phyloP scores from a whole-genome alignment of 2,888 invertebrate species.

The Agrochola lychnidis region DNA sequence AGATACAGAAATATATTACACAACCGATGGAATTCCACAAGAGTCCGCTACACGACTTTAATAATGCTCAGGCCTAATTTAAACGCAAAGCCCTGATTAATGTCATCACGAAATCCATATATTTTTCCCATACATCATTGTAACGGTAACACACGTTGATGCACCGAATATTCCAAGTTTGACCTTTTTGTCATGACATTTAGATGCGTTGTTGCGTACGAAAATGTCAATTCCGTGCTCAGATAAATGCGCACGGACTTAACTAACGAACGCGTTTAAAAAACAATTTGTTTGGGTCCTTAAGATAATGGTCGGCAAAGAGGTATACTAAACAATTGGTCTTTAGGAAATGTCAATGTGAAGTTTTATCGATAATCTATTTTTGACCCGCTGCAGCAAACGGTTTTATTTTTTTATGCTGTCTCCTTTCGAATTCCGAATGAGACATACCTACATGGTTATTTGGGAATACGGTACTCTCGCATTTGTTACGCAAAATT shows the following conservation, averaged over 20 bases:
- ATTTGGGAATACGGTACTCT: constrained; percentile 27
- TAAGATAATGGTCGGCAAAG: constrained; percentile 44
- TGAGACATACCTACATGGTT: neutral
- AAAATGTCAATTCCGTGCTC: constrained; percentile 87
- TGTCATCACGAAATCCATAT: constrained; percentile 64
- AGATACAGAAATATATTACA: constrained; percentile 11
- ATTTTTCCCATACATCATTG: constrained; percentile 61
- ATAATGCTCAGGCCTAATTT: constrained; percentile 58
- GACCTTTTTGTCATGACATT: constrained; percentile 85
- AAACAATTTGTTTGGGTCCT: constrained; percentile 54
- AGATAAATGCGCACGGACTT: constrained; percentile 70
- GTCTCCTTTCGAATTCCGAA: constrained; percentile 20
- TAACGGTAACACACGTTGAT: constrained; percentile 65
- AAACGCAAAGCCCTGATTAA: constrained; percentile 62
- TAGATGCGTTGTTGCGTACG: constrained; percentile 80
- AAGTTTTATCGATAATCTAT: constrained; percentile 28
- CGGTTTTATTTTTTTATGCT: neutral
- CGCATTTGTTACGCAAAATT: constrained; percentile 41
- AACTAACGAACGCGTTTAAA: constrained; percentile 63
- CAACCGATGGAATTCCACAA: constrained; percentile 46
- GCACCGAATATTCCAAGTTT: constrained; percentile 65
- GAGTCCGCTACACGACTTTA: constrained; percentile 47
- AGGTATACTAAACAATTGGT: constrained; percentile 28
- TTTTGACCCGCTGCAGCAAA: constrained; percentile 3
- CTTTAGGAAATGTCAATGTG: constrained; percentile 52